Base-by-base conservation (phyloP, 2,113 vertebrate species). In the Orycteropus afer region DNA sequence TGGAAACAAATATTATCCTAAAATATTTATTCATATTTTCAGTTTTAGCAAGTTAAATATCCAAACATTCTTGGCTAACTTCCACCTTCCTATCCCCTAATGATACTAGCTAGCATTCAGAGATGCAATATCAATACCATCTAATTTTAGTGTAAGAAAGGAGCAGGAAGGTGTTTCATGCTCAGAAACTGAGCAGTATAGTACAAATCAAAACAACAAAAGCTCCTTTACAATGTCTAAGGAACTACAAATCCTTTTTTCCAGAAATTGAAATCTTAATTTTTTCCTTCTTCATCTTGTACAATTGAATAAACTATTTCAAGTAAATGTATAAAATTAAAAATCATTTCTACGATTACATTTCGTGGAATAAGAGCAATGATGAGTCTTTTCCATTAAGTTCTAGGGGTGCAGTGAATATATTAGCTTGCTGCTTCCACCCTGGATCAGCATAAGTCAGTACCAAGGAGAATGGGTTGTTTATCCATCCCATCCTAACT, bases 211-310 rank as follows among this genome's bases (percentile, higher is more conserved):
- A 82, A 89, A 49, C 37, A 78, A 49, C 65, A 55, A 55, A 69
- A 55, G 13, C 1, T 40, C 55, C 18, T 61, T 49, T 14, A 74
- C 76, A 85, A 69, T 76, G 34, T 73, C 79, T 83, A 42, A 76
- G 34, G 32, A 80, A 47, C n/a, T 81, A 34, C 34, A 92, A 53
- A 51, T 59, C 20, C 47, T 93, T 86, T 51, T 83, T 81, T 86
- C 65, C 61, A 61, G 78, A 90, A 71, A 17, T 61, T 51, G 49
- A 37, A 34, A 81, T 49, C 55, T 51, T 90, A 84, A 93, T 86
- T 67, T 96, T 96, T 96, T 93, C 53, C 85, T 96, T 59, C 45
- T 96, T 96, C 96, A 89, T 95, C 77, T 97, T 90, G 86, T 22
- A 5, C 57, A 76, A 74, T 89, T 95, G 90, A 96, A 76, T 94